A percentile compares a stretch with the other conserved stretches of the same genome.
Conservation (phyloP, 2,797 vertebrate species). For the Chaetodon trifasciatus region DNA sequence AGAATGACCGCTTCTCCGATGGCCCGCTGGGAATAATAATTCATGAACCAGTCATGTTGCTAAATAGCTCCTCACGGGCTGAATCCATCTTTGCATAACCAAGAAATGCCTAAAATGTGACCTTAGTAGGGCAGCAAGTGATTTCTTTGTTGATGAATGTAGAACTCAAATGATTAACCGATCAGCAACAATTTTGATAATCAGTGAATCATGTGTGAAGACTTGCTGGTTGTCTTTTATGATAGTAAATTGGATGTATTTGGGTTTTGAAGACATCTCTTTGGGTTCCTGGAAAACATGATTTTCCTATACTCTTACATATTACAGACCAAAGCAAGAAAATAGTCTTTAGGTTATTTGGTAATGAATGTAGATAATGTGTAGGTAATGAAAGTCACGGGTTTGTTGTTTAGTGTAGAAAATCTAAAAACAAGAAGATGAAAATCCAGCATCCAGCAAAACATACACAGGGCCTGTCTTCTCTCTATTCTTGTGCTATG, state of each 20-base stretch:
- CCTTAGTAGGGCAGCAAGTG: background rate
- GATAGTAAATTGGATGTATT: background rate
- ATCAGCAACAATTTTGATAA: background rate
- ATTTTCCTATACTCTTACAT: background rate
- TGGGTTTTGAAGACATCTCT: background rate
- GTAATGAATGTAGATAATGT: background rate
- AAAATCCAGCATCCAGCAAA: background rate
- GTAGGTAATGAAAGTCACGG: background rate
- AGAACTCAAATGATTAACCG: background rate
- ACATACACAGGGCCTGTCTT: background rate
- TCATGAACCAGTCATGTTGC: conserved; percentile 27
- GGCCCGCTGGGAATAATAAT: conserved; percentile 29
- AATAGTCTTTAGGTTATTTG: background rate
- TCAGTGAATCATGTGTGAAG: background rate
- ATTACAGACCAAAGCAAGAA: background rate
- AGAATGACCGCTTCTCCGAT: conserved; percentile 38
- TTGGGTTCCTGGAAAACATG: background rate
- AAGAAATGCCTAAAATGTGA: background rate
- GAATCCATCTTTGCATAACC: conserved; percentile 14
- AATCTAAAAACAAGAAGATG: background rate
- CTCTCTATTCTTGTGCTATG: conserved; percentile 35
- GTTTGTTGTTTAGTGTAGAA: background rate
- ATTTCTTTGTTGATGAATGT: background rate
- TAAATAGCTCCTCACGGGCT: conserved; percentile 14
- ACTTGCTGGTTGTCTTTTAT: background rate